A percentile compares a stretch with the other conserved stretches of the same genome.
Evolutionary conservation across 2,797 vertebrate genomes (phyloP).

Genomic region (Botia almorhae): DNA sequence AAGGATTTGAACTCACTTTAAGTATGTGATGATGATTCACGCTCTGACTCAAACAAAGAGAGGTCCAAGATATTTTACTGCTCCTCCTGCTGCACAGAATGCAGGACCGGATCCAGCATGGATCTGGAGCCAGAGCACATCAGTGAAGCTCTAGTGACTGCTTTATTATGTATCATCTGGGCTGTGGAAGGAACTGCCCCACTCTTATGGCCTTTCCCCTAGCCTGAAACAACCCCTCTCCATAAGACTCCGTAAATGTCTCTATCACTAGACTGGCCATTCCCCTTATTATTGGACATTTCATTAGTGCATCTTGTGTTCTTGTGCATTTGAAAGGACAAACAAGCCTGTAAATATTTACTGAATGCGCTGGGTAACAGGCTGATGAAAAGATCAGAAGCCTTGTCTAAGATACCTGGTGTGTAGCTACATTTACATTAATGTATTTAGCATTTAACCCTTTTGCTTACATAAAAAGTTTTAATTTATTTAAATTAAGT

Average conservation of each 20-base stretch:
- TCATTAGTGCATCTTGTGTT: too few relatives aligned
- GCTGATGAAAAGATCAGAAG: too few relatives aligned
- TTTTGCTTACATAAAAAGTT: too few relatives aligned
- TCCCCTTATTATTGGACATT: neutral
- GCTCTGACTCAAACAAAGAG: slow-evolving; percentile 70
- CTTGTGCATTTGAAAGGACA: neutral
- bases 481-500: too few relatives aligned
- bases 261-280: slow-evolving; percentile 58
- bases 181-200: slow-evolving; percentile 67
- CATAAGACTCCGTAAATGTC: slow-evolving; percentile 59
- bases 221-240: slow-evolving; percentile 72
- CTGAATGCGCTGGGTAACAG: neutral
- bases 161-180: slow-evolving; percentile 62
- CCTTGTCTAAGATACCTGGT: too few relatives aligned
- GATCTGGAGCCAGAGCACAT: slow-evolving; percentile 66
- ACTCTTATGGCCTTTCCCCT: slow-evolving; percentile 70
- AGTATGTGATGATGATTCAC: slow-evolving; percentile 73
- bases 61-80: slow-evolving; percentile 70
- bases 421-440: too few relatives aligned
- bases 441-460: too few relatives aligned
- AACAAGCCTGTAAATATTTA: neutral
- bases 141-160: slow-evolving; percentile 74
- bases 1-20: slow-evolving; percentile 68
- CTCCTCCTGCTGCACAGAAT: slow-evolving; percentile 70
- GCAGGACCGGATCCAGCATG: slow-evolving; percentile 69